Conservation (phyloP, 37 sponge, comb jelly and placozoan genomes). For the Tethya wilhelma region DNA sequence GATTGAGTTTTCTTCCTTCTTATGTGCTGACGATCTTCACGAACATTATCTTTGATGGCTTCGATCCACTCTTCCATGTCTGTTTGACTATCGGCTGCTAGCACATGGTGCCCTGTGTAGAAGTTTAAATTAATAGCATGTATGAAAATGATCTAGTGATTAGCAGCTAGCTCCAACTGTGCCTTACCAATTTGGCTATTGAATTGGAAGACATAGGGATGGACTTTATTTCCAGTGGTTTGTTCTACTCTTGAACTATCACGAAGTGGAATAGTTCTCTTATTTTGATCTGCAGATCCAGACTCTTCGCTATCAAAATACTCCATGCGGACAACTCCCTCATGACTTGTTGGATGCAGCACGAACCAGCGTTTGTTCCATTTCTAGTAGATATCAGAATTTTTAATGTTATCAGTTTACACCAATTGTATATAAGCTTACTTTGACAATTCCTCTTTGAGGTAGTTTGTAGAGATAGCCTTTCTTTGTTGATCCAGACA, state of each 20-base stretch:
- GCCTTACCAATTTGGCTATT: conserved; percentile 55
- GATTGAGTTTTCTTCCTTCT: conserved; percentile 31
- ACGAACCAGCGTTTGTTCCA: conserved; percentile 76
- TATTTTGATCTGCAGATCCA: conserved; percentile 12
- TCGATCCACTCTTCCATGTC: conserved; percentile 73
- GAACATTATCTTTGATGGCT: conserved; percentile 42
- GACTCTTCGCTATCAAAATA: conserved; percentile 63
- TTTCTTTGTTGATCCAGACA: no score
- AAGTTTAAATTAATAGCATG: no score
- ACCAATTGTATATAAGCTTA: no score
- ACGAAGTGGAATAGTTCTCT: conserved; percentile 66
- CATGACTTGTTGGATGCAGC: conserved; percentile 49
- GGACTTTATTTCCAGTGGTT: conserved; percentile 40
- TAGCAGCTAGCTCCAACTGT: no score
- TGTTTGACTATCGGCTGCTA: conserved; percentile 58
- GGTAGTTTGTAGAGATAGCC: conserved; percentile 82
- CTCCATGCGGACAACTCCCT: conserved; percentile 70
- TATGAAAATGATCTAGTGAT: no score
- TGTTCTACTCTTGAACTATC: conserved; percentile 46
- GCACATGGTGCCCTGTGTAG: conserved; percentile 55
- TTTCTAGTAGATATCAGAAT: conserved; percentile 59
- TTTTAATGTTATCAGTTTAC: background rate
- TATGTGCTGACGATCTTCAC: conserved; percentile 28
- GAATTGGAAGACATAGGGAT: conserved; percentile 70
- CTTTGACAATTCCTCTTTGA: conserved; percentile 67